phyloP scores from a whole-genome alignment of 2,113 vertebrate genomes.

The Diadophis punctatus region DNA sequence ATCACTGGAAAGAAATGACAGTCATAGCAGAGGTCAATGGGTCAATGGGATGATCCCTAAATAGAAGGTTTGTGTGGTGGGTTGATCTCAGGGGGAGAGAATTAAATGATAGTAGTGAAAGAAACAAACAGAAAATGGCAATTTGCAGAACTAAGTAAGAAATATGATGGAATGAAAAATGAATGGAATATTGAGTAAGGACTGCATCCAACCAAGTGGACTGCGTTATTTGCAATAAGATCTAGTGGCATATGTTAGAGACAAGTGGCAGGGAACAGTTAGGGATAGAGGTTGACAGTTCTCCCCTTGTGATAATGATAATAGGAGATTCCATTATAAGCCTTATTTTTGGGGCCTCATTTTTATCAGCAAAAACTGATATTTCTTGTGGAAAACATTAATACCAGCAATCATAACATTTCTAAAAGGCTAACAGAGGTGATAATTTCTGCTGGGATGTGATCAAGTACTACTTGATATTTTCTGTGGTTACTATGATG shows the following conservation, averaged over 20 bases:
- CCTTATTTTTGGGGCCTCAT: background rate
- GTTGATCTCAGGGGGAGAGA: background rate
- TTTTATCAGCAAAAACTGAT: background rate
- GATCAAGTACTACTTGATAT: too few relatives aligned
- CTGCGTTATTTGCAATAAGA: background rate
- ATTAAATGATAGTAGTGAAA: background rate
- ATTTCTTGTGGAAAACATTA: background rate
- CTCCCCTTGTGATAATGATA: background rate
- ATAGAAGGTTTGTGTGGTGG: background rate
- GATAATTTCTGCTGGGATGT: too few relatives aligned
- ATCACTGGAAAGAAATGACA: background rate
- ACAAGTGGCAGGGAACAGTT: background rate
- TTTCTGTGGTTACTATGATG: background rate
- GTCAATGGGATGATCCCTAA: background rate
- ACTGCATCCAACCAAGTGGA: background rate
- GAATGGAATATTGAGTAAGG: background rate
- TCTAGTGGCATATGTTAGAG: background rate
- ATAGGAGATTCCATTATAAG: background rate
- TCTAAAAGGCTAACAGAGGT: too few relatives aligned
- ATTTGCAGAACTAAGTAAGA: background rate
- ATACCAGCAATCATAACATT: background rate
- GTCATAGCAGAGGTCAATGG: background rate
- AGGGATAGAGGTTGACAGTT: background rate
- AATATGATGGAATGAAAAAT: background rate
- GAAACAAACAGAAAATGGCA: background rate